phyloP scores from a whole-genome alignment of 2,797 vertebrate species.

The Amniataba percoides region DNA sequence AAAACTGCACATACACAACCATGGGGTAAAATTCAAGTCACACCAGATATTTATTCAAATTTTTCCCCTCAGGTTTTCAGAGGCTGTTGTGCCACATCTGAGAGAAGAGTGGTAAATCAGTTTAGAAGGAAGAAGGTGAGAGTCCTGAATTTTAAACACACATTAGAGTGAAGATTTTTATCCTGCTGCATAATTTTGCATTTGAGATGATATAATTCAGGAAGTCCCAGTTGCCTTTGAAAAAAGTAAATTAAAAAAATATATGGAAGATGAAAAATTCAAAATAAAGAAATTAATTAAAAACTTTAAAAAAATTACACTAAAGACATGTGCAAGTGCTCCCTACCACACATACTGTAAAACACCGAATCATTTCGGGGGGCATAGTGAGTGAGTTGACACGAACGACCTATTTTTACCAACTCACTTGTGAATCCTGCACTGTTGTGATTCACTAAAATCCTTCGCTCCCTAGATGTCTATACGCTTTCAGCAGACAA shows the following conservation, averaged over 20 bases:
- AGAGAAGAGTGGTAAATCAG: slow-evolving; percentile 21
- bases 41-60: neutral
- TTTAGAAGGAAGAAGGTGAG: slow-evolving; percentile 22
- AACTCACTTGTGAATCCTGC: slow-evolving; percentile 23
- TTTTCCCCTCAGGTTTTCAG: slow-evolving; percentile 9
- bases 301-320: no score
- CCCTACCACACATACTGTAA: neutral
- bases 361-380: slow-evolving; percentile 19
- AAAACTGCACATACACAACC: slow-evolving; percentile 15
- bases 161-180: slow-evolving; percentile 9
- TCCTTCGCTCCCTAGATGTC: slow-evolving; percentile 23
- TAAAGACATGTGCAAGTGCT: neutral
- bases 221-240: neutral
- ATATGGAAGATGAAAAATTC: neutral
- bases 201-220: slow-evolving; percentile 8
- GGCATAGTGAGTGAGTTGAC: slow-evolving; percentile 8
- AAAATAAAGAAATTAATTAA: slow-evolving; percentile 6
- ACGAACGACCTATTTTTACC: slow-evolving; percentile 36
- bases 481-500: slow-evolving; percentile 34
- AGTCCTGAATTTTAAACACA: slow-evolving; percentile 45
- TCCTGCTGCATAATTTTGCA: slow-evolving; percentile 31
- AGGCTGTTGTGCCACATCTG: slow-evolving; percentile 19
- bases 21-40: slow-evolving; percentile 34
- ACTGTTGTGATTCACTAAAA: slow-evolving; percentile 23
- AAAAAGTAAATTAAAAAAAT: neutral